phyloP scores from a whole-genome alignment of 2,797 vertebrate genomes.

The Sebastes matsubarae region DNA sequence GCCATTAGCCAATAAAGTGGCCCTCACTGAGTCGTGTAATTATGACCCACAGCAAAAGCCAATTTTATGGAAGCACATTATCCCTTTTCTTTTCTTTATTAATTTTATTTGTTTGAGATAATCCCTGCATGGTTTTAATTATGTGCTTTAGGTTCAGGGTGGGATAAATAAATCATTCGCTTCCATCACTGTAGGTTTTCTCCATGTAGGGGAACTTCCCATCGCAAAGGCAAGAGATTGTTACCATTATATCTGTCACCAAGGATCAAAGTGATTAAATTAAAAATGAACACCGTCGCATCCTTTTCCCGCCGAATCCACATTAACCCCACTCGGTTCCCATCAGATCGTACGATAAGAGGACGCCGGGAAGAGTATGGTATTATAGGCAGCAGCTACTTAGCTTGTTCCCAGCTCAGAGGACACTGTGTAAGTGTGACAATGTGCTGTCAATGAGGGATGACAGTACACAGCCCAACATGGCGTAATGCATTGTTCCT shows the following conservation, averaged over 20 bases:
- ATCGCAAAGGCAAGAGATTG: background rate
- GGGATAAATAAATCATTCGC: slow-evolving; percentile 76
- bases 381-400: slow-evolving; percentile 69
- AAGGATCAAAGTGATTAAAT: slow-evolving; percentile 39
- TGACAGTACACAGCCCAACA: slow-evolving; percentile 79
- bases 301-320: slow-evolving; percentile 9
- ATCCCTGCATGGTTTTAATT: slow-evolving; percentile 81
- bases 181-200: slow-evolving; percentile 34
- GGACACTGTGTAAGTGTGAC: slow-evolving; percentile 72
- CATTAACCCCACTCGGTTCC: slow-evolving; percentile 34
- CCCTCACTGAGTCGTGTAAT: slow-evolving; percentile 84
- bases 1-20: slow-evolving; percentile 82
- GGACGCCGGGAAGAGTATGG: slow-evolving; percentile 43
- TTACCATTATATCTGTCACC: slow-evolving; percentile 1
- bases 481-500: slow-evolving; percentile 76
- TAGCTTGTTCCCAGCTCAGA: slow-evolving; percentile 65
- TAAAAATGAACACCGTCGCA: slow-evolving; percentile 29
- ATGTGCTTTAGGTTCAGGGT: slow-evolving; percentile 74
- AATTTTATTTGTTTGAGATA: slow-evolving; percentile 83
- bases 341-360: slow-evolving; percentile 53
- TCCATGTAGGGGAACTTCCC: background rate
- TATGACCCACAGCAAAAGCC: slow-evolving; percentile 82
- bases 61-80: slow-evolving; percentile 73
- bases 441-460: slow-evolving; percentile 79
- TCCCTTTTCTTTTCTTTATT: slow-evolving; percentile 70